Conservation (phyloP, 2,113 vertebrate genomes). For the Triplophysa tibetana region DNA sequence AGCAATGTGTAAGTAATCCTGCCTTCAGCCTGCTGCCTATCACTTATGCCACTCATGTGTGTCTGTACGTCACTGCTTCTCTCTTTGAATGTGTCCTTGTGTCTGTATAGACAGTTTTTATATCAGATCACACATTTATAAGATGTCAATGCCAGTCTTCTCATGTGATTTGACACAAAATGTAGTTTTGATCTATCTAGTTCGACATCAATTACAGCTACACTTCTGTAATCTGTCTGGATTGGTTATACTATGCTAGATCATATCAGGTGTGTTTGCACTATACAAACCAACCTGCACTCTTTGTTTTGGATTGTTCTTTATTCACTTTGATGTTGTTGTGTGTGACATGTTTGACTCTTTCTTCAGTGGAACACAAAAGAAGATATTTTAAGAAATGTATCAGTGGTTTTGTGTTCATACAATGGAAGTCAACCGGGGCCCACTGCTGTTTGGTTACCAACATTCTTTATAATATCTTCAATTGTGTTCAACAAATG, state of each 20-base stretch:
- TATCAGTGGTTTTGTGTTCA: no score
- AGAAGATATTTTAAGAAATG: no score
- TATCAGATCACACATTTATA: background rate
- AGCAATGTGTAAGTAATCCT: constrained; percentile 92
- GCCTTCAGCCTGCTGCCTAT: constrained; percentile 38
- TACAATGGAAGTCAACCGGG: no score
- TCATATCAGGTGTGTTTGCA: no score
- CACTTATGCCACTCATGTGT: background rate
- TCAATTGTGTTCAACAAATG: no score
- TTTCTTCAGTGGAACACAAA: no score
- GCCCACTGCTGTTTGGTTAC: no score
- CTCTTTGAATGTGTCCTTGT: background rate
- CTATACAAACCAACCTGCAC: no score
- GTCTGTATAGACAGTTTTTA: background rate
- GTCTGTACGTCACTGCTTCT: background rate
- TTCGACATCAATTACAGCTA: background rate
- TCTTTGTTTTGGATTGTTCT: no score
- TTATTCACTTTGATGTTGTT: no score
- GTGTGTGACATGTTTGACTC: no score
- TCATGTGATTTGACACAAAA: background rate
- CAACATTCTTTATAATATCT: no score
- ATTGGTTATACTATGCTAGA: background rate
- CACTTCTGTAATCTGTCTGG: background rate
- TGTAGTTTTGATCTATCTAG: background rate
- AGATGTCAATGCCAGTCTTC: background rate